Base-by-base conservation (phyloP, 2,113 vertebrate species). In the Toxotes jaculatrix region DNA sequence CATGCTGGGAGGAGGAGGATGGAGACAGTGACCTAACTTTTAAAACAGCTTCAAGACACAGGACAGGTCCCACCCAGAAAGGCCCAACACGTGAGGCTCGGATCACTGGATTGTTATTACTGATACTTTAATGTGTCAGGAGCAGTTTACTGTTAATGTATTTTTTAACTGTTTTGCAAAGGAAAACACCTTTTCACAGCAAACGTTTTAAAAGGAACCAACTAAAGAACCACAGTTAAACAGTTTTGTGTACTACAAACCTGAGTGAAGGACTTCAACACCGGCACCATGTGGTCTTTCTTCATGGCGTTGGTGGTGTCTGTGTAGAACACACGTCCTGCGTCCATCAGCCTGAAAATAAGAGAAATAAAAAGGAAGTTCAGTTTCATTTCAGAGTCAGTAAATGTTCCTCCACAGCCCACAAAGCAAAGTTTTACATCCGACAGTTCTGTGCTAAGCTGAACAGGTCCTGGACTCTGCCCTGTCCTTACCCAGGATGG, bases 201-300 rank as follows among this genome's bases (percentile, higher is more conserved):
- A 27, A 27, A 27, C 1, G 27, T 27, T 27, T 27, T 27, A 27
- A 27, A 27, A 27, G 27, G 27, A 27, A 27, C 27, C 27, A 27
- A 27, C 27, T 27, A 27, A 27, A 27, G 27, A 27, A 27, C 27
- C 27, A 27, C 27, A 27, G 27, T 27, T 27, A 27, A 27, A 27
- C 27, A 27, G 27, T 27, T 27, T 27, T 27, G 27, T 27, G 27
- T 27, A 27, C 27, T 27, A 27, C 69, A 3, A 0, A 97, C 96
- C 95, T 97, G 96, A 5, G 96, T 96, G 84, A 95, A 97, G 71
- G 93, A 94, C 82, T 89, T 96, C 14, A 96, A 62, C 12, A 89
- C 84, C 4, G 94, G 91, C 64, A 93, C 88, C 86, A 93, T 89
- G 81, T 91, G 89, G 80, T 95, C 93, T 72, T 90, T 95, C 91